A percentile compares a stretch with the other conserved stretches of the same genome.
These are phyloP conservation scores for Erannis defoliaria DNA, from an alignment of 2,888 invertebrate species.

Conservation along the genomic window DNA sequence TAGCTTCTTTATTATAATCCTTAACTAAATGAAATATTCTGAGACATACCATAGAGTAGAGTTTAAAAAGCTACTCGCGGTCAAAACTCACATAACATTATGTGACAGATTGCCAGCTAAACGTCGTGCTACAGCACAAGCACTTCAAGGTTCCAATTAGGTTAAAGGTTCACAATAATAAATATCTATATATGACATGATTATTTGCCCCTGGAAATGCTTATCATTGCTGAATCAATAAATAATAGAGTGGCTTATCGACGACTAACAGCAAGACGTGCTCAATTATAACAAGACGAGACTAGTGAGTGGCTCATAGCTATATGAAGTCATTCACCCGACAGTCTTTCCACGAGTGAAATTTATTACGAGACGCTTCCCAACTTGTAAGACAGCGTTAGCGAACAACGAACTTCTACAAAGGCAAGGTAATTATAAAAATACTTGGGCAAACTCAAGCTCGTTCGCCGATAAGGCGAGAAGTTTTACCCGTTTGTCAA, in stretches of 20 bases:
- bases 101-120: too few species aligned
- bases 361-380: slow-evolving; percentile 30
- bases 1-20: too few species aligned
- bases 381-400: slow-evolving; percentile 25
- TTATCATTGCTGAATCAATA: slow-evolving; percentile 18
- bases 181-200: too few species aligned
- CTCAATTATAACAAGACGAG: slow-evolving; percentile 24
- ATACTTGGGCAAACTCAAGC: slow-evolving; percentile 44
- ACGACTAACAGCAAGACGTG: slow-evolving; percentile 22
- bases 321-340: slow-evolving; percentile 29
- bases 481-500: slow-evolving; percentile 59
- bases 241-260: slow-evolving; percentile 23
- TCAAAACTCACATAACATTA: too few species aligned
- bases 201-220: not conserved
- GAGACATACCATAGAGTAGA: too few species aligned
- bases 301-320: slow-evolving; percentile 22
- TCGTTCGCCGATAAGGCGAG: slow-evolving; percentile 53
- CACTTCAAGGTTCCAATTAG: too few species aligned
- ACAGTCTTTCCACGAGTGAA: slow-evolving; percentile 20
- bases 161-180: not conserved
- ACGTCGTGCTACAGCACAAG: too few species aligned
- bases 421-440: slow-evolving; percentile 56
- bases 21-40: too few species aligned
- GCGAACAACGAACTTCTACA: slow-evolving; percentile 41
- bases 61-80: too few species aligned